phyloP scores from a whole-genome alignment of 2,113 vertebrate genomes.

The Aythya baeri region DNA sequence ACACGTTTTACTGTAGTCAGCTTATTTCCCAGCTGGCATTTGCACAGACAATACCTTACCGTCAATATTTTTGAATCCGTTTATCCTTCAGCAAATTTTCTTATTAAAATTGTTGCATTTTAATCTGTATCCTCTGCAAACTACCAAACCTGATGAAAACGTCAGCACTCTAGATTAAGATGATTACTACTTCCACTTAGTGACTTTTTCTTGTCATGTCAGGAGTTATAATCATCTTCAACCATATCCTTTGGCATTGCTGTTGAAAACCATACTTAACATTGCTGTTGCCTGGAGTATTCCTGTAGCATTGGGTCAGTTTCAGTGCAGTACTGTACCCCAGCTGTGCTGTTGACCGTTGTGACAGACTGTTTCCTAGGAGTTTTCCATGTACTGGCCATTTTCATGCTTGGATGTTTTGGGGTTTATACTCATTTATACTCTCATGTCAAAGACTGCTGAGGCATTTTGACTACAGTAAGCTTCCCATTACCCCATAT shows the following conservation, averaged over 20 bases:
- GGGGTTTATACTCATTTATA: neutral
- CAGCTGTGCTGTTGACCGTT: neutral
- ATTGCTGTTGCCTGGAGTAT: neutral
- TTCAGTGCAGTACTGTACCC: neutral
- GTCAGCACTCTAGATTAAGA: neutral
- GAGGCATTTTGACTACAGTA: neutral
- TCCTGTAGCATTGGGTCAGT: neutral
- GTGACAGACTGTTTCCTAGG: neutral
- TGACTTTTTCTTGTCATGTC: neutral
- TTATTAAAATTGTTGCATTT: neutral
- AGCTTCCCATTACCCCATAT: fast-evolving
- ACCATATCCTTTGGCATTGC: neutral
- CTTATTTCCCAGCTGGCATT: neutral
- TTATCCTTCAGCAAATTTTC: neutral
- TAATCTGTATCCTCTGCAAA: neutral
- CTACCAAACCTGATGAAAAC: neutral
- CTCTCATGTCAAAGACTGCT: neutral
- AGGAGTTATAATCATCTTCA: neutral
- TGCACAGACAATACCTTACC: neutral
- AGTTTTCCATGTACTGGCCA: fast-evolving
- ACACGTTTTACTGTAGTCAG: neutral
- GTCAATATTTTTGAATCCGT: neutral
- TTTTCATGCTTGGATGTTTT: neutral
- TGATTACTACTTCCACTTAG: neutral
- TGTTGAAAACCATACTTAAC: neutral